Evolutionary conservation across 2,113 vertebrate species (phyloP).

Genomic region (Chrysochloris asiatica): DNA sequence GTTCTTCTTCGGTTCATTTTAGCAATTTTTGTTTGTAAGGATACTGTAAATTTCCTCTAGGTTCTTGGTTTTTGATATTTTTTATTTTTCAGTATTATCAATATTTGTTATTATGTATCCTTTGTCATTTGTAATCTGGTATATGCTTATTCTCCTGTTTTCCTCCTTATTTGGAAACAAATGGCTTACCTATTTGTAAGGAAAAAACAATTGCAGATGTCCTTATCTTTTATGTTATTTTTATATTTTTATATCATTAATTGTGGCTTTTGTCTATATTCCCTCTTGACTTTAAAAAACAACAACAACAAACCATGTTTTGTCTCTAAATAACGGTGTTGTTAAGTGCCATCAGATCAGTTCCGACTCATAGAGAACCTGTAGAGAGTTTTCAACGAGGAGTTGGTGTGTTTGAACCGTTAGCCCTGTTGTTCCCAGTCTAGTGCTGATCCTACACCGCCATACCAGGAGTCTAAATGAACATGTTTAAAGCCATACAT

Average conservation of each 20-base stretch:
- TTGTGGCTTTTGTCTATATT: slow-evolving; percentile 11
- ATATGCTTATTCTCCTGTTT: background rate
- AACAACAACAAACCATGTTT: too few relatives aligned
- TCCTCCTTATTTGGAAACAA: background rate
- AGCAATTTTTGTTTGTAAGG: background rate
- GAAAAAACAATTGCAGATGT: background rate
- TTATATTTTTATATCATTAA: slow-evolving; percentile 25
- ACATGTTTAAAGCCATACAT: background rate
- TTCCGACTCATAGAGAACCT: too few relatives aligned
- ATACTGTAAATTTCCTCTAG: background rate
- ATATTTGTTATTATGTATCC: background rate
- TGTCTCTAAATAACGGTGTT: background rate
- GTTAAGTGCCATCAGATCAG: too few relatives aligned
- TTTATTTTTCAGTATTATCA: background rate
- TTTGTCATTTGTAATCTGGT: background rate
- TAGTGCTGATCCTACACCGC: too few relatives aligned
- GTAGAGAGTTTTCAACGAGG: too few relatives aligned
- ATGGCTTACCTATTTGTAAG: background rate
- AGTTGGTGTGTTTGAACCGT: too few relatives aligned
- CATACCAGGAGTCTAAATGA: too few relatives aligned
- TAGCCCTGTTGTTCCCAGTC: too few relatives aligned
- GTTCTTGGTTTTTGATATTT: background rate
- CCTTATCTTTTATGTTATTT: slow-evolving; percentile 24
- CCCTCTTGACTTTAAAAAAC: background rate
- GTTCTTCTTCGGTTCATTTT: background rate